A percentile compares a stretch with the other conserved stretches of the same genome.
These are phyloP conservation scores for Malurus cyaneus DNA, from an alignment of 2,113 vertebrate genomes.

Conservation along the genomic window DNA sequence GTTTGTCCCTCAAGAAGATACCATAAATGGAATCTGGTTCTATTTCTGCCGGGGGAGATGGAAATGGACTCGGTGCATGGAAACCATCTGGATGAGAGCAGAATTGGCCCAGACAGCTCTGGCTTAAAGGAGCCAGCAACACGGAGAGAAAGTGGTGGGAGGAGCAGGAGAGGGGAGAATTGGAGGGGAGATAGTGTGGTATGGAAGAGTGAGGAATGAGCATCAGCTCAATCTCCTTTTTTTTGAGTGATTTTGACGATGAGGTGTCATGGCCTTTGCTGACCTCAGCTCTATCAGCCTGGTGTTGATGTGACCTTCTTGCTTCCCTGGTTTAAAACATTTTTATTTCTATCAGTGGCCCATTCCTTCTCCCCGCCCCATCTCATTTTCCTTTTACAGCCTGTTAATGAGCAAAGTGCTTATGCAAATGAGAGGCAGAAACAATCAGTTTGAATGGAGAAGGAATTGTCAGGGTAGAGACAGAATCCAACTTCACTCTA, in stretches of 20 bases:
- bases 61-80: neutral
- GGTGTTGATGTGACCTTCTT: conserved; percentile 38
- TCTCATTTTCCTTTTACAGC: conserved; percentile 46
- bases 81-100: conserved; percentile 1
- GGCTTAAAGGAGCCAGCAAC: neutral
- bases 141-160: neutral
- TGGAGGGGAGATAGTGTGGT: neutral
- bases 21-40: neutral
- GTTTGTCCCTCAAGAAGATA: conserved; percentile 5
- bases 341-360: conserved; percentile 24
- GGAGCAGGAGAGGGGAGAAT: neutral
- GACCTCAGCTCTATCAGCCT: conserved; percentile 22
- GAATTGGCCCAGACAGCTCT: neutral
- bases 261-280: neutral
- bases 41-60: neutral
- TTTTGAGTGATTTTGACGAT: neutral
- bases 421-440: conserved; percentile 67
- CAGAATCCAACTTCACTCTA: neutral
- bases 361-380: conserved; percentile 9
- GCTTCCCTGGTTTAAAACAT: conserved; percentile 38
- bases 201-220: neutral
- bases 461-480: conserved; percentile 24
- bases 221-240: conserved; percentile 20
- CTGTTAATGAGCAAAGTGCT: conserved; percentile 61
- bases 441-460: conserved; percentile 27